A percentile compares a stretch with the other conserved stretches of the same genome.
phyloP scores from a whole-genome alignment of 2,888 invertebrate genomes.

The Thalpophila matura region DNA sequence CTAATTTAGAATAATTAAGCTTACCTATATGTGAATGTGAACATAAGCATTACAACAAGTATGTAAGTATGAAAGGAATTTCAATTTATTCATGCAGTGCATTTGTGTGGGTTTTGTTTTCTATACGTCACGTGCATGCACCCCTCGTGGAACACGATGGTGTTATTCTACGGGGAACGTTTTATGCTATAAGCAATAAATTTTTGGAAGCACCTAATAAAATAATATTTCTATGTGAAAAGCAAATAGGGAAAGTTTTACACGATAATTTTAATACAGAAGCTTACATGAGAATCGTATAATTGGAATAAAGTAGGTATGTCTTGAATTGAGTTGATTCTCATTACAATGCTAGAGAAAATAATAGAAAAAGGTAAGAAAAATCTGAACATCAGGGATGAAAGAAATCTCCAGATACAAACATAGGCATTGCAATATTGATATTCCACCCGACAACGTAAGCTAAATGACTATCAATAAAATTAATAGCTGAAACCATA shows the following conservation, averaged over 20 bases:
- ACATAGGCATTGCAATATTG: neutral
- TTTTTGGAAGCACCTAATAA: conserved; percentile 51
- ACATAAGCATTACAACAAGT: conserved; percentile 37
- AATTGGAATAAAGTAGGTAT: no score
- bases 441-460: neutral
- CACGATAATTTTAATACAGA: conserved; percentile 5
- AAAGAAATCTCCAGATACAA: neutral
- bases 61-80: conserved; percentile 41
- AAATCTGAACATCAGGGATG: neutral
- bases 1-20: no score
- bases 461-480: neutral
- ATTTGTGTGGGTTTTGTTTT: conserved; percentile 42
- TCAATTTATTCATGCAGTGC: conserved; percentile 35
- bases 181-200: conserved; percentile 54
- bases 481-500: neutral
- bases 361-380: no score
- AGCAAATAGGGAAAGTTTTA: conserved; percentile 41
- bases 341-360: no score
- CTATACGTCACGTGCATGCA: conserved; percentile 44
- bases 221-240: conserved; percentile 60
- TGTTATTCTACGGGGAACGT: conserved; percentile 37
- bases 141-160: conserved; percentile 39
- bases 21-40: neutral
- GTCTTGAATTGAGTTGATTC: no score
- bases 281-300: neutral